Evolutionary conservation across 2,888 invertebrate genomes (phyloP), one percentile per base, ranked within the genome.

Genomic region (Hyppa rectilinea): DNA sequence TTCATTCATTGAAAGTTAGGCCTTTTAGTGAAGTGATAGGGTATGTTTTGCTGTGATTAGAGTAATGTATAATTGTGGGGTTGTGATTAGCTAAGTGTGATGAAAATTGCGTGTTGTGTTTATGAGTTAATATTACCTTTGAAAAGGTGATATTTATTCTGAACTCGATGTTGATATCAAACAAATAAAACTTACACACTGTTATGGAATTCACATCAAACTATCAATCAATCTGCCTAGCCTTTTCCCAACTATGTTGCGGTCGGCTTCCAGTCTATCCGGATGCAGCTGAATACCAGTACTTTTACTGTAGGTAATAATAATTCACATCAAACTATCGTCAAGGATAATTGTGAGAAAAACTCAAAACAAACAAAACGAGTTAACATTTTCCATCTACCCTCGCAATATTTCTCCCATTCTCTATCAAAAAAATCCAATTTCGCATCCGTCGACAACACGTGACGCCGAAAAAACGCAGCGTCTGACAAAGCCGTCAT

Each of bases 371-470:
- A 86, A 85, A 83, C 67, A 84, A 67, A 82, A 73, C 65, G 59
- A 72, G 62, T 82, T 82, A 82, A 84, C 73, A 83, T 75, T 79
- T 81, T 60, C 68, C 62, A 80, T 67, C 60, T 78, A 76, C 81
- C 77, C 71, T 69, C 64, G 76, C 79, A 85, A 84, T 87, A 87
- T 87, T 89, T 85, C 88, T 89, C 87, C 84, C 87, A 87, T 90
- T 90, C 88, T 86, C 89, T 90, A 87, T 90, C 90, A 87, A 94
- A 93, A 84, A 93, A 94, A 95, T 92, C 94, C 94, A 95, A 95
- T 95, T 94, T 95, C 92, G 91, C 85, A 91, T 92, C 92, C 94
- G 94, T 95, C 95, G 88, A 88, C 86, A 90, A 91, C 95, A 95
- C 92, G 92, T 95, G 95, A 94, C 94, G 94, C 92, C 84, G 89